These are phyloP conservation scores for Caenorhabditis auriculariae DNA, from an alignment of 2,888 invertebrate species.

Conservation along the genomic window DNA sequence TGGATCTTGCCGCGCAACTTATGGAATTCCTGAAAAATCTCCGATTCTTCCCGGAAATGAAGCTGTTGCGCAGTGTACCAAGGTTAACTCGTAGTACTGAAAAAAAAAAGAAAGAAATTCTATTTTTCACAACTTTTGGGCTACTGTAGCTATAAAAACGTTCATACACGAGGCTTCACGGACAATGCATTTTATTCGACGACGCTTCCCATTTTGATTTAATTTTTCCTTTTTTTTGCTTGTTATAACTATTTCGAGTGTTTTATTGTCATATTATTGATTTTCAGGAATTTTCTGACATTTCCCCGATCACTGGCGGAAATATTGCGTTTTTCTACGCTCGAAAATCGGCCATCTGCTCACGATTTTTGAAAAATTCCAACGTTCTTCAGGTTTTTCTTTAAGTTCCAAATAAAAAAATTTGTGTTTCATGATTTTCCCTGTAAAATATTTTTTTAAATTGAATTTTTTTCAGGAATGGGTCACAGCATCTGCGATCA, in stretches of 20 bases:
- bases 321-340: slow-evolving; percentile 68
- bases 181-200: too few species aligned
- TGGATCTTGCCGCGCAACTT: slow-evolving; percentile 87
- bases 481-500: slow-evolving; percentile 93
- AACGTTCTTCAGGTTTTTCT: slow-evolving; percentile 80
- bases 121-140: too few species aligned
- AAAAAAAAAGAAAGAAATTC: too few species aligned
- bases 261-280: too few species aligned
- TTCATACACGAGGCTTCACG: too few species aligned
- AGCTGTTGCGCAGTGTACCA: slow-evolving; percentile 90
- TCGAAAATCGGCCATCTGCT: slow-evolving; percentile 80
- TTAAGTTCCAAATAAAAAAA: too few species aligned
- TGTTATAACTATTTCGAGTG: too few species aligned
- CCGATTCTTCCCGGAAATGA: slow-evolving; percentile 78
- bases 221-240: not conserved
- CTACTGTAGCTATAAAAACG: too few species aligned
- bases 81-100: slow-evolving; percentile 61
- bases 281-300: slow-evolving; percentile 83
- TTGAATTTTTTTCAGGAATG: slow-evolving; percentile 72
- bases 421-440: too few species aligned
- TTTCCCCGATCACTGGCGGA: slow-evolving; percentile 89
- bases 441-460: not conserved
- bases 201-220: not conserved
- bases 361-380: slow-evolving; percentile 88
- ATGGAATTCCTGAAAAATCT: slow-evolving; percentile 79